Evolutionary conservation across 2,888 invertebrate genomes (phyloP).

Genomic region (Ethmia dodecea): DNA sequence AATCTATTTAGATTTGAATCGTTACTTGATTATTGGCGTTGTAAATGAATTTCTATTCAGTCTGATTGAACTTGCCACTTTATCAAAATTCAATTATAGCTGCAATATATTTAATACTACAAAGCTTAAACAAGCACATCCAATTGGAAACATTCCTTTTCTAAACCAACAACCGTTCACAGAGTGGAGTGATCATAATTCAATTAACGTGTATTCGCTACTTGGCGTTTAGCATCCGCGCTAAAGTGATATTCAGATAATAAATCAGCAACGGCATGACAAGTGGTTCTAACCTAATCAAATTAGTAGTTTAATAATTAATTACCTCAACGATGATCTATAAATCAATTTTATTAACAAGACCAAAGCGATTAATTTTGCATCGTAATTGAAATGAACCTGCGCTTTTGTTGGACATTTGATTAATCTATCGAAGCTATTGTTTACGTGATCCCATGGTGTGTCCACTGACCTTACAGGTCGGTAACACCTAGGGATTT

Average conservation of each 20-base stretch:
- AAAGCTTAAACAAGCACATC: too few relatives aligned
- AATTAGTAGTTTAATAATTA: conserved; percentile 18
- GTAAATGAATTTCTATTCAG: too few relatives aligned
- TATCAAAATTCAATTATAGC: too few relatives aligned
- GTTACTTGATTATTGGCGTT: conserved; percentile 24
- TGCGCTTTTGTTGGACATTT: background rate
- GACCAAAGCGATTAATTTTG: conserved; percentile 4
- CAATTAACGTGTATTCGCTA: conserved; percentile 31
- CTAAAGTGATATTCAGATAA: conserved; percentile 34
- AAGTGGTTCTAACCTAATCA: conserved; percentile 22
- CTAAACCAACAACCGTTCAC: too few relatives aligned
- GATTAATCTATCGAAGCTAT: conserved; percentile 3
- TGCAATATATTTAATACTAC: too few relatives aligned
- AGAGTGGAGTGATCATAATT: too few relatives aligned
- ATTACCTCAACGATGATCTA: conserved; percentile 7
- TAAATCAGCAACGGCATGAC: conserved; percentile 35
- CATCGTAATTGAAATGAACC: background rate
- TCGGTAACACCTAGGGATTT: too few relatives aligned
- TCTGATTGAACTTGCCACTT: too few relatives aligned
- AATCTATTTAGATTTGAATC: conserved; percentile 56
- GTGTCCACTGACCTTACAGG: too few relatives aligned
- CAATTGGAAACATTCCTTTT: background rate
- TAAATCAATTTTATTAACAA: conserved; percentile 3
- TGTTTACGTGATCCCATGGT: background rate
- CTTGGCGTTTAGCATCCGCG: conserved; percentile 18